Conservation (phyloP, 2,888 invertebrate species). For the Pecten maximus region DNA sequence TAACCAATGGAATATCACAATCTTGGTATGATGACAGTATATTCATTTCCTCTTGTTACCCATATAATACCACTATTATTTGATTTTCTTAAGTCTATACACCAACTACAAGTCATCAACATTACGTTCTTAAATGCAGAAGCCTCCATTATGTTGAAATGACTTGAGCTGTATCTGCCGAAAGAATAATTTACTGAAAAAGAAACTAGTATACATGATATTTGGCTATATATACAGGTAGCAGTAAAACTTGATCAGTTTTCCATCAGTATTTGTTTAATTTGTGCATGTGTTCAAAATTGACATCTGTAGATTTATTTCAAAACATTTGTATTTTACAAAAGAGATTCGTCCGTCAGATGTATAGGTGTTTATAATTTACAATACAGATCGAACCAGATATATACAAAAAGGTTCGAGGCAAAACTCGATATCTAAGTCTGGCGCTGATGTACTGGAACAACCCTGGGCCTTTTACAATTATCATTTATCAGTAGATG, state of each 20-base stretch:
- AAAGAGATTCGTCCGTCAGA: background rate
- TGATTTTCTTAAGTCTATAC: too few species aligned
- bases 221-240: background rate
- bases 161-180: too few species aligned
- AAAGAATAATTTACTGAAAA: background rate
- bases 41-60: too few species aligned
- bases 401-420: background rate
- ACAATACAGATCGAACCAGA: background rate
- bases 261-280: background rate
- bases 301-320: background rate
- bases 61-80: too few species aligned
- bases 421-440: background rate
- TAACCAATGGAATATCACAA: too few species aligned
- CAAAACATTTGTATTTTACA: background rate
- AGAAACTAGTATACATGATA: background rate
- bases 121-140: too few species aligned
- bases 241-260: background rate
- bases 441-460: slow-evolving; percentile 3
- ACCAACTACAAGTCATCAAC: too few species aligned
- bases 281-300: background rate
- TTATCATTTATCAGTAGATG: background rate
- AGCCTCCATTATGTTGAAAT: too few species aligned
- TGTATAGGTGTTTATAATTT: background rate
- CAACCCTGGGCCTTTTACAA: background rate
- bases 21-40: too few species aligned